phyloP scores from a whole-genome alignment of 2,113 vertebrate species.

The Tragulus kanchil region DNA sequence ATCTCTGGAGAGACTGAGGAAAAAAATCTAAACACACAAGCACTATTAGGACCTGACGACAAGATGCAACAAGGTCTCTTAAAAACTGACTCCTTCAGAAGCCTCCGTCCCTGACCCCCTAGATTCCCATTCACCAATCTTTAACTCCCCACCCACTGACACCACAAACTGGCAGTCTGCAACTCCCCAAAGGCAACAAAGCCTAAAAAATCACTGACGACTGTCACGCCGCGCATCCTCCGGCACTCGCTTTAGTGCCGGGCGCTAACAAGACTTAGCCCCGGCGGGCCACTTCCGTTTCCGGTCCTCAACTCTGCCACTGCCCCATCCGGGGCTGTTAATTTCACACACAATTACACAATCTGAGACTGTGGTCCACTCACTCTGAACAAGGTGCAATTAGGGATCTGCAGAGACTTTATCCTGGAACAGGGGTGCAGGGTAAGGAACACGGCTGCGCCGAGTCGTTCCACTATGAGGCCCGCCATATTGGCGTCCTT shows the following conservation, averaged over 20 bases:
- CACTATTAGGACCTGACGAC: not conserved
- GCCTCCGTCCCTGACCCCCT: not conserved
- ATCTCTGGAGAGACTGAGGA: not conserved
- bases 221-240: slow-evolving; percentile 30
- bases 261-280: slow-evolving; percentile 58
- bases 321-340: not conserved
- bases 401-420: slow-evolving; percentile 19
- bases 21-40: slow-evolving; percentile 19
- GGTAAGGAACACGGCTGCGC: slow-evolving; percentile 47
- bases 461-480: fast-evolving
- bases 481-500: slow-evolving; percentile 35
- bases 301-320: slow-evolving; percentile 26
- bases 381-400: slow-evolving; percentile 28
- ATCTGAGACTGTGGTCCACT: slow-evolving; percentile 40
- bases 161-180: not conserved
- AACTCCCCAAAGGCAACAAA: slow-evolving; percentile 58
- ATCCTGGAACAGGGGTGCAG: not conserved
- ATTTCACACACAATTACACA: not conserved
- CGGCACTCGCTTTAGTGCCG: not conserved
- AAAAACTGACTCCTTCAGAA: not conserved
- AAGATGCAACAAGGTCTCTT: slow-evolving; percentile 20
- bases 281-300: slow-evolving; percentile 30
- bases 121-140: slow-evolving; percentile 19
- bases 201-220: slow-evolving; percentile 53
- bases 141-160: not conserved